phyloP scores from a whole-genome alignment of 1,140 invertebrate species.

The Drosophila novamexicana region DNA sequence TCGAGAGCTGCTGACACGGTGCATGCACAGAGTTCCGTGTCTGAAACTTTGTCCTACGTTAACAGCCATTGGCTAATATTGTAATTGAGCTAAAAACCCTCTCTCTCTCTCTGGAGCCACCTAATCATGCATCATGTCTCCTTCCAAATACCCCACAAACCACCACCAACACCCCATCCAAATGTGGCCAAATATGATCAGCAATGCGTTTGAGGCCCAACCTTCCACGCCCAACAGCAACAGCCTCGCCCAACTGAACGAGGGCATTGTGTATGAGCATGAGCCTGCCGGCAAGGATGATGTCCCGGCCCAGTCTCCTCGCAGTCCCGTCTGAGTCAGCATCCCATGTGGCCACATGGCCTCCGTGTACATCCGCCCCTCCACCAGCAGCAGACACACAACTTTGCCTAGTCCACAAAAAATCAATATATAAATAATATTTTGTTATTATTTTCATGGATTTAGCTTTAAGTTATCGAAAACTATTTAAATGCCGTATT shows the following conservation, averaged over 20 bases:
- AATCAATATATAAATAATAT: neutral
- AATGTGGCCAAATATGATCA: slow-evolving; percentile 19
- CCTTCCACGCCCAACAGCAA: slow-evolving; percentile 48
- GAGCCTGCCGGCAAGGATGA: slow-evolving; percentile 27
- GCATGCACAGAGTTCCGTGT: slow-evolving; percentile 13
- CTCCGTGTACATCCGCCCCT: neutral
- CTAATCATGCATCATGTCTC: slow-evolving; percentile 30
- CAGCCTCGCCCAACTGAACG: slow-evolving; percentile 41
- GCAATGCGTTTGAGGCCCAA: slow-evolving; percentile 64
- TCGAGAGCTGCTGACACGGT: slow-evolving; percentile 23
- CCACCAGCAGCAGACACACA: slow-evolving; percentile 3
- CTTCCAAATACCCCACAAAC: slow-evolving; percentile 20
- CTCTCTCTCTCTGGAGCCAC: slow-evolving; percentile 9
- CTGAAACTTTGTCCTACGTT: neutral
- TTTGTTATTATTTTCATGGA: neutral
- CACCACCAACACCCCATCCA: slow-evolving; percentile 9
- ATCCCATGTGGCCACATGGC: neutral
- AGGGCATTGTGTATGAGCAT: slow-evolving; percentile 23
- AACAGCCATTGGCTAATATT: slow-evolving; percentile 3
- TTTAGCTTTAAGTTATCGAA: slow-evolving; percentile 5
- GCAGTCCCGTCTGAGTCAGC: neutral
- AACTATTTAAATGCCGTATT: slow-evolving; percentile 17
- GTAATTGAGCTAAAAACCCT: slow-evolving; percentile 4
- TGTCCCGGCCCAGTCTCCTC: neutral
- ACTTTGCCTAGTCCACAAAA: slow-evolving; percentile 30